Evolutionary conservation across 2,888 invertebrate species (phyloP), one percentile per base, ranked within the genome.

Genomic region (Drosophila mayaguana): DNA sequence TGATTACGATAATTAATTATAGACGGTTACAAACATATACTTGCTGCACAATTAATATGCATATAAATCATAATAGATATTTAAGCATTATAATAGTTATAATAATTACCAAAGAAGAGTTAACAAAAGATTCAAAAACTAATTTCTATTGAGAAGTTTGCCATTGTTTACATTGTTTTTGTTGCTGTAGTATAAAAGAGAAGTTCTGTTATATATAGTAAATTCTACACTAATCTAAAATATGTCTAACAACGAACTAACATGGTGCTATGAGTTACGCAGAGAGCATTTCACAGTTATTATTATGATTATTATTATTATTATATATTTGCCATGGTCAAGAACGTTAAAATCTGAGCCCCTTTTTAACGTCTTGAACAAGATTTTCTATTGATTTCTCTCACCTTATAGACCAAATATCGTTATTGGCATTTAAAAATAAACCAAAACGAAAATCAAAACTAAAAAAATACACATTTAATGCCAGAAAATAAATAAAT

Each of bases 281-380:
- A 79, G 63, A 55, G 20, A 64, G 36, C 63, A 74, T 63, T 63
- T 72, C 62, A 63, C 38, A 18, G 6, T 28, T 38, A 34, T 72
- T 18, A 34, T 25, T 64, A 45, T 66, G 51, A 71, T 78, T 61
- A 28, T 8, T 34, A 34, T 72, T 20, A 34, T 32, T 64, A 45
- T 64, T 46, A 72, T 78, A 59, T 59, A n/a, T 53, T 59, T 32
- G 22, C 57, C 55, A 71, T 80, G 76, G 74, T 83, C 80, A 88
- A 89, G 81, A 78, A 42, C 91, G 92, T 91, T 91, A 90, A 91
- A 92, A 89, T 72, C 68, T 78, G 92, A 92, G 92, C 92, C 92
- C 92, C 89, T 91, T 86, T 50, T 92, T 91, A 90, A 91, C 92
- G 91, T 84, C 80, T 89, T 87, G 71, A 77, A 63, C 63, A 68